Base-by-base conservation (phyloP, 2,888 invertebrate species). In the Tenthredo distinguenda region DNA sequence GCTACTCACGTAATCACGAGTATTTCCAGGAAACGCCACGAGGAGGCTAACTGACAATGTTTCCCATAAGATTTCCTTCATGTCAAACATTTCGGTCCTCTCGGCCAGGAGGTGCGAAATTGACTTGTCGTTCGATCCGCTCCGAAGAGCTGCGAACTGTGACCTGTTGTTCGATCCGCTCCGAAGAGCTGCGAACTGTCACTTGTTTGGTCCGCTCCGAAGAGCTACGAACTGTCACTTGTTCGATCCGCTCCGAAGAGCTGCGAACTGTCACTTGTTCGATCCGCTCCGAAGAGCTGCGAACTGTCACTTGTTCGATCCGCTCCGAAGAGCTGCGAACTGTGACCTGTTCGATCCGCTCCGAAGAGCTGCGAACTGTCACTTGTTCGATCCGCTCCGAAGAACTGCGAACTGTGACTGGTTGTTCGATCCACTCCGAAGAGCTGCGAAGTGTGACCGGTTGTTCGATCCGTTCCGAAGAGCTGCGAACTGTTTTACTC, bases 1-100 rank as follows among this genome's bases (percentile, higher is more conserved):
- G 79, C 79, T 79, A 79, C 79, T 79, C 58, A 34, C n/a, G 3
- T 76, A 26, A 76, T 47, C 15, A 10, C 79, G 58, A 79, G 79
- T 55, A 72, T 72, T 40, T 72, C 72, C 72, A 40, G 72, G 72
- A 40, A 18, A 72, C 72, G 37, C 40, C 40, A 79, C 79, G 79
- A 2, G 79, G 79, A 79, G 79, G 79, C 79, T 58, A 79, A 79
- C 7, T 79, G 79, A 79, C 58, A 79, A 31, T 58, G 79, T 55
- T n/a, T 79, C 58, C 79, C 79, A 58, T n/a, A 47, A 31, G 21
- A 40, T 43, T 43, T 40, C 26, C 21, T 43, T 76, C 26, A 26
- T 55, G 37, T 79, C 79, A 58, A 4, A 15, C 79, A 79, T 31
- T 12, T 79, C 34, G 79, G 43, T 58, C 58, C 15, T 34, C 55